A percentile compares a stretch with the other conserved stretches of the same genome.
These are phyloP conservation scores for Drosophila nebulosa DNA, from an alignment of 1,140 invertebrate genomes.

Conservation along the genomic window DNA sequence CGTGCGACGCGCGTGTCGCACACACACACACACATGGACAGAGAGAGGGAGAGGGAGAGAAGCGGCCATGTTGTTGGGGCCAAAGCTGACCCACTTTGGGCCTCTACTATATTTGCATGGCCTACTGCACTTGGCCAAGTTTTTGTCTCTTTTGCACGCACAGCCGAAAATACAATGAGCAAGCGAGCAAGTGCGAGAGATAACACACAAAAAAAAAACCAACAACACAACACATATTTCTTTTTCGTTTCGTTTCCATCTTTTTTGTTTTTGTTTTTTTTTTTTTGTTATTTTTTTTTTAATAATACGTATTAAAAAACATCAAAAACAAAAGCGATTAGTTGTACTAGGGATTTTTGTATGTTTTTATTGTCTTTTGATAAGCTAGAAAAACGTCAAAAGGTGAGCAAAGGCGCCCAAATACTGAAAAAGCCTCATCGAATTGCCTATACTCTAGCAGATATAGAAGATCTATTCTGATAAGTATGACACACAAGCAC, in stretches of 20 bases:
- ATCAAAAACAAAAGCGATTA: background rate
- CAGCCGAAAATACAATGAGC: slow-evolving; percentile 18
- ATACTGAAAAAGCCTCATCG: background rate
- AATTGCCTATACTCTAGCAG: background rate
- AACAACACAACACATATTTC: slow-evolving; percentile 4
- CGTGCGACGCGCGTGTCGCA: slow-evolving; percentile 3
- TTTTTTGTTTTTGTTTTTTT: background rate
- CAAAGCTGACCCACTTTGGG: slow-evolving; percentile 75
- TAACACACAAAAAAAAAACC: slow-evolving; percentile 18
- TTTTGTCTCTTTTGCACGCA: slow-evolving; percentile 64
- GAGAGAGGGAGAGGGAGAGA: slow-evolving; percentile 13
- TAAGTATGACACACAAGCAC: no score
- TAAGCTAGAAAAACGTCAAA: slow-evolving; percentile 36
- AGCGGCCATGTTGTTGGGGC: slow-evolving; percentile 31
- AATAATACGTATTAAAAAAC: slow-evolving; percentile 7
- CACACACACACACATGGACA: background rate
- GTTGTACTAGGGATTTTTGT: slow-evolving; percentile 1
- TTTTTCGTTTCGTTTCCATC: background rate
- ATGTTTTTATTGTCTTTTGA: slow-evolving; percentile 18
- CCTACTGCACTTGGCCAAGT: slow-evolving; percentile 80
- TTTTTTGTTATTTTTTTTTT: background rate
- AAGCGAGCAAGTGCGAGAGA: slow-evolving; percentile 21
- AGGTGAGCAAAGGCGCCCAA: background rate
- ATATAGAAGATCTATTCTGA: no score
- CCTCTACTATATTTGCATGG: slow-evolving; percentile 68